Percentiles rank a stretch among this genome's conserved stretches.
phyloP scores from a whole-genome alignment of 2,113 vertebrate species.

The Galbula dea region DNA sequence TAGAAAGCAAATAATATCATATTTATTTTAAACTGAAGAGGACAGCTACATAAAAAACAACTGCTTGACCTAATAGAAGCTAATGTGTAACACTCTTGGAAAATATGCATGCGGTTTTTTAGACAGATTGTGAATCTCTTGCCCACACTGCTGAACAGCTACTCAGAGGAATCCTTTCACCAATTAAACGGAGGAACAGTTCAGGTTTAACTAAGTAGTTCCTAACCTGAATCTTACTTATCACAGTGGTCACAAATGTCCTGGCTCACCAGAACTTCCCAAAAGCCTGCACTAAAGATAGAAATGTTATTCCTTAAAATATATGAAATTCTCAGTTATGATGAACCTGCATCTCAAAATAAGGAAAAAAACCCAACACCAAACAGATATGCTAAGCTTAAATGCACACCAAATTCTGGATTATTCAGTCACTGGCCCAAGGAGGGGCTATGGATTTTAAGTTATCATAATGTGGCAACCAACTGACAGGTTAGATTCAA shows the following conservation, averaged over 20 bases:
- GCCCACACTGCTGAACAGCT: not conserved
- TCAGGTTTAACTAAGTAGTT: slow-evolving; percentile 32
- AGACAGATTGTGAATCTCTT: slow-evolving; percentile 32
- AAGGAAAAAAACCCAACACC: not conserved
- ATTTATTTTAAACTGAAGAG: not conserved
- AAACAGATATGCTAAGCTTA: not conserved
- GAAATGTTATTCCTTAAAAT: not conserved
- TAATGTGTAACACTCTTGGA: not conserved
- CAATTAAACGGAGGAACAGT: slow-evolving; percentile 28
- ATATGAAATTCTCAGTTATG: not conserved
- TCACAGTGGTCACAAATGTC: not conserved
- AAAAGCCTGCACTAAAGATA: not conserved
- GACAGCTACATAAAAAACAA: not conserved
- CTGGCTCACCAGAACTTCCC: not conserved
- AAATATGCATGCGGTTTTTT: slow-evolving; percentile 26
- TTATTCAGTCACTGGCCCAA: not conserved
- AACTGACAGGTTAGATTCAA: slow-evolving; percentile 41
- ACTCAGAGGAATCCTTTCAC: slow-evolving; percentile 33
- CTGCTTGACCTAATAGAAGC: slow-evolving; percentile 6
- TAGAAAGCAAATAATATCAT: not conserved
- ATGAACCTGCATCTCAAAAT: not conserved
- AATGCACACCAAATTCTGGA: not conserved
- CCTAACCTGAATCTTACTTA: slow-evolving; percentile 32
- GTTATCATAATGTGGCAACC: not conserved
- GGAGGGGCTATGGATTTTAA: not conserved